Evolutionary conservation across 2,113 vertebrate species (phyloP).

Genomic region (Emydura subglobosa): DNA sequence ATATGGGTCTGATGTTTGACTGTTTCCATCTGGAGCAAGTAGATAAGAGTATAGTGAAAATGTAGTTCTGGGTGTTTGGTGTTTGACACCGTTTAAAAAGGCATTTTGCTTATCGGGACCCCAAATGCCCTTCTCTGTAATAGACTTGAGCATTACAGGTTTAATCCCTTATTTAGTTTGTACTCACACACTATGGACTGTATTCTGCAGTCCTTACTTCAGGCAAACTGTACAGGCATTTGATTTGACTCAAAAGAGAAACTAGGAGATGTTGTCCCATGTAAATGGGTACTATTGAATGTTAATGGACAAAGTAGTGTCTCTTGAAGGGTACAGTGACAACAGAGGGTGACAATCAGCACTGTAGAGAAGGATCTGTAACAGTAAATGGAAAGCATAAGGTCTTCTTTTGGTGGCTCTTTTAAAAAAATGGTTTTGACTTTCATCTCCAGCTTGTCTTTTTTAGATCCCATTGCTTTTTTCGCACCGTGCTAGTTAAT

Average conservation of each 20-base stretch:
- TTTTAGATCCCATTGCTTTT: neutral
- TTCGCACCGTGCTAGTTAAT: constrained; percentile 35
- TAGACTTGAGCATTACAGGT: neutral
- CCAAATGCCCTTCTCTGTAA: neutral
- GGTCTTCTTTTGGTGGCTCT: neutral
- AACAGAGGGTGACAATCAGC: neutral
- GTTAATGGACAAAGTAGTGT: neutral
- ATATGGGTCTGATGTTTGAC: neutral
- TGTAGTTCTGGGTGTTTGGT: neutral
- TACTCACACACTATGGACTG: neutral
- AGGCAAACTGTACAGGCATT: neutral
- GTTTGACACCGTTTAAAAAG: neutral
- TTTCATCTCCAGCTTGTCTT: neutral
- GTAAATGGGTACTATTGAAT: neutral
- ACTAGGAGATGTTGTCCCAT: neutral
- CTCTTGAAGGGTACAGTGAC: neutral
- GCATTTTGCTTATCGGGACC: neutral
- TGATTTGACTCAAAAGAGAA: accelerated
- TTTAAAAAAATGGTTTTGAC: neutral
- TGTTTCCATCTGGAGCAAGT: neutral
- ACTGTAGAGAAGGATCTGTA: neutral
- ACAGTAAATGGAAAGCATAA: neutral
- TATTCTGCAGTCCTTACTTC: neutral
- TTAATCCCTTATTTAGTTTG: neutral
- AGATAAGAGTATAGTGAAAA: neutral